Evolutionary conservation across 2,888 invertebrate species (phyloP), one percentile per base, ranked within the genome.

Genomic region (Andrena dorsata): DNA sequence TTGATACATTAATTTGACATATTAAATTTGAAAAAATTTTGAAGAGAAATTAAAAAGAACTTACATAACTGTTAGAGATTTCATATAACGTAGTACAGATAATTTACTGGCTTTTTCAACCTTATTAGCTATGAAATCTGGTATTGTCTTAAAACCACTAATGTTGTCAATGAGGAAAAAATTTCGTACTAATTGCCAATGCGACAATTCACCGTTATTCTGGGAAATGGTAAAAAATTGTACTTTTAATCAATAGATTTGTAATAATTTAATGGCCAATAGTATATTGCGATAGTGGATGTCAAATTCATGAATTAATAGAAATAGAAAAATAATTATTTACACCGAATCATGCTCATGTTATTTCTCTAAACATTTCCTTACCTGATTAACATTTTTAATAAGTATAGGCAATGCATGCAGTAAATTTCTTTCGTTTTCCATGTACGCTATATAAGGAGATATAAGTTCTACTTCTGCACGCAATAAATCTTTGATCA

Each of bases 161-260:
- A 95, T 89, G 71, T 95, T 95, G 90, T 97, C 97, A 65, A 96
- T 94, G 7, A 97, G 88, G 92, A 96, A 97, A 92, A 97, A 96
- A 79, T 97, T 94, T 83, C 96, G 94, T 0, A 96, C 95, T 47
- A 97, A 92, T 88, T 96, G 95, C 96, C 96, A 97, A 61, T 95
- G 95, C 47, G 94, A 94, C 60, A 93, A 91, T 80, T 93, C 85
- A 23, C 75, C 56, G 30, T 60, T 63, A 56, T 81, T 61, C 88
- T 88, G 47, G 0, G 47, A 60, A 64, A 58, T 10, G 35, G 1
- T 56, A 6, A 20, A 64, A 47, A n/a, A 60, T 65, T 28, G n/a
- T 51, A 51, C 66, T n/a, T 41, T 41, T 13, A 7, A 64, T 53
- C 30, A 16, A 23, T 4, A 32, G 30, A 35, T 66, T 35, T 61